These are phyloP conservation scores for Zaprionus lachaisei DNA, from an alignment of 1,140 invertebrate genomes.

Conservation along the genomic window DNA sequence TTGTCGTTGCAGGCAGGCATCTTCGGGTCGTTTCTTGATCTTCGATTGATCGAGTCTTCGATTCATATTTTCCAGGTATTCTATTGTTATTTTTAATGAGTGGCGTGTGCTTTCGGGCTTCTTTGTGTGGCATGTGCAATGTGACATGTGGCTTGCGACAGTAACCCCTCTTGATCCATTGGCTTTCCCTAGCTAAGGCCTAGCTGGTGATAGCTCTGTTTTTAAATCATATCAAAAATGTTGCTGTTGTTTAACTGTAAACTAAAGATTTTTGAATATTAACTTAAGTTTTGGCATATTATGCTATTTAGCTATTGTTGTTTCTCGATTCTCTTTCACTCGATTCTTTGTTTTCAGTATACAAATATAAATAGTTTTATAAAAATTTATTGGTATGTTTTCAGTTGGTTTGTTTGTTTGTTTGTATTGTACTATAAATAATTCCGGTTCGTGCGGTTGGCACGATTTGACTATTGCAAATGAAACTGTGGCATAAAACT, in stretches of 20 bases:
- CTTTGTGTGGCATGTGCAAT: background rate
- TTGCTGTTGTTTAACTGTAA: slow-evolving; percentile 75
- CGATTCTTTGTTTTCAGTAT: slow-evolving; percentile 61
- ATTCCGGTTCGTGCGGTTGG: slow-evolving; percentile 78
- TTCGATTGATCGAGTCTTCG: slow-evolving; percentile 45
- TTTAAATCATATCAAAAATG: slow-evolving; percentile 68
- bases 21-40: slow-evolving; percentile 50
- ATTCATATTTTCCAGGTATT: slow-evolving; percentile 3
- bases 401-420: slow-evolving; percentile 62
- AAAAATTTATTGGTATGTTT: slow-evolving; percentile 77
- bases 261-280: slow-evolving; percentile 55
- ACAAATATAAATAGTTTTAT: slow-evolving; percentile 84
- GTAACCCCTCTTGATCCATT: background rate
- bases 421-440: slow-evolving; percentile 85
- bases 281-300: slow-evolving; percentile 81
- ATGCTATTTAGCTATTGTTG: slow-evolving; percentile 78
- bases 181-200: background rate
- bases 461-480: slow-evolving; percentile 83
- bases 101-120: slow-evolving; percentile 41
- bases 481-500: slow-evolving; percentile 74
- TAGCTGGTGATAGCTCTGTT: slow-evolving; percentile 49
- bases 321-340: slow-evolving; percentile 43
- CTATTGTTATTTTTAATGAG: slow-evolving; percentile 60
- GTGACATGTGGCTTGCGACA: slow-evolving; percentile 14
- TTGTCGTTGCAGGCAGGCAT: slow-evolving; percentile 55